Evolutionary conservation across 1,140 invertebrate genomes (phyloP).

Genomic region (Achroia grisella): DNA sequence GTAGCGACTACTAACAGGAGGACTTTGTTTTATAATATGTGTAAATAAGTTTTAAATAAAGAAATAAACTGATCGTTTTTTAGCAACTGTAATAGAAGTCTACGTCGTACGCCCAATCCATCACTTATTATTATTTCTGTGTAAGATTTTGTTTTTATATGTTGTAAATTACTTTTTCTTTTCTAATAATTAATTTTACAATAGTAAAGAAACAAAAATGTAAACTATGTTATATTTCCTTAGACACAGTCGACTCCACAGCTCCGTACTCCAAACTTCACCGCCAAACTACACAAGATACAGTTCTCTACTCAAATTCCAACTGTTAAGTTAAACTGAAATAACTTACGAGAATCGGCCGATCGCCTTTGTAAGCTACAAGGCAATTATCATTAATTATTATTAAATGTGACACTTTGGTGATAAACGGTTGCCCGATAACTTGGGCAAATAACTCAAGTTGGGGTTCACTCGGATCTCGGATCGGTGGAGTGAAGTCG

Average conservation of each 20-base stretch:
- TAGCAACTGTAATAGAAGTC: too few species aligned
- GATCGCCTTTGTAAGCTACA: constrained; percentile 67
- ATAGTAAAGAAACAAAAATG: too few species aligned
- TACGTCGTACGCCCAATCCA: too few species aligned
- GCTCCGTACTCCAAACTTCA: constrained; percentile 13
- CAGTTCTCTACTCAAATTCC: constrained; percentile 64
- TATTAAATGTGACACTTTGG: constrained; percentile 64
- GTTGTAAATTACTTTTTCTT: too few species aligned
- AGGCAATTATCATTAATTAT: constrained; percentile 72
- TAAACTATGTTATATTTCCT: not conserved
- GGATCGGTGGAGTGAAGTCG: constrained; percentile 2
- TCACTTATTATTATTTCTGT: too few species aligned
- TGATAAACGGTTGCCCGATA: constrained; percentile 65
- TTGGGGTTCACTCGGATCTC: constrained; percentile 11
- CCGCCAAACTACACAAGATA: constrained; percentile 61
- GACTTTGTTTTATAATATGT: too few species aligned
- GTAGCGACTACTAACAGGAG: too few species aligned
- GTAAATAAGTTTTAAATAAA: too few species aligned
- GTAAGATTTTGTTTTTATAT: too few species aligned
- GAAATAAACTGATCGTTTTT: too few species aligned
- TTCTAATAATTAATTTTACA: too few species aligned
- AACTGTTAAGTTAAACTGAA: constrained; percentile 61
- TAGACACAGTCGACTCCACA: constrained; percentile 24
- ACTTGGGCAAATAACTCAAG: constrained; percentile 67
- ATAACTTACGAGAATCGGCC: constrained; percentile 64